A percentile compares a stretch with the other conserved stretches of the same genome.
These are phyloP conservation scores for Somateria mollissima DNA, from an alignment of 2,797 vertebrate species.

Conservation along the genomic window DNA sequence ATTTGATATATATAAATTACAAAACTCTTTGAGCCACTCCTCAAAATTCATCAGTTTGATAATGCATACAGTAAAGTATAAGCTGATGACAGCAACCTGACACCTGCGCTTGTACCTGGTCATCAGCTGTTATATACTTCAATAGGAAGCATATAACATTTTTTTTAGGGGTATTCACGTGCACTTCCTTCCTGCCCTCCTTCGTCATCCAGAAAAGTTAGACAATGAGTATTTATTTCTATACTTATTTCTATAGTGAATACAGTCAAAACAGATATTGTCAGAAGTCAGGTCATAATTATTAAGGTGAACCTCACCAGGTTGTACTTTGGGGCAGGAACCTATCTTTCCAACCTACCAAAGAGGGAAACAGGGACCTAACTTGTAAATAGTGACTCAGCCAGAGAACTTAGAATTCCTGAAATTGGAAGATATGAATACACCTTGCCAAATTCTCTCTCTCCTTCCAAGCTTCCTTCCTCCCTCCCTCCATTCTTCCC, in stretches of 20 bases:
- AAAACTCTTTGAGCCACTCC: conserved; percentile 25
- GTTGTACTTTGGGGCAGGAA: neutral
- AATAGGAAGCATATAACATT: neutral
- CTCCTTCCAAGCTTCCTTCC: neutral
- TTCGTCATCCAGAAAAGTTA: neutral
- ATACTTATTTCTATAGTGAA: neutral
- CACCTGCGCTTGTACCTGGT: neutral
- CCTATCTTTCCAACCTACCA: neutral
- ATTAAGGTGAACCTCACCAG: neutral
- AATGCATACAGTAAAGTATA: neutral
- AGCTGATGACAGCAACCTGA: neutral
- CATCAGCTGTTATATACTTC: neutral
- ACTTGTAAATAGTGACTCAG: neutral
- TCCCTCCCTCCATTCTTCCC: neutral
- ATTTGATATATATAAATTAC: neutral
- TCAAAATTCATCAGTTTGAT: neutral
- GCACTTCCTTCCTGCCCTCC: neutral
- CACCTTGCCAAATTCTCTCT: neutral
- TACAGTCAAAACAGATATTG: neutral
- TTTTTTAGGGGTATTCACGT: neutral
- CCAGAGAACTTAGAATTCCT: neutral
- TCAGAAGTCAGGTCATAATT: neutral
- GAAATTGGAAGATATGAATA: neutral
- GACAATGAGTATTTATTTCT: neutral
- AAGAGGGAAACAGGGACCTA: neutral